Evolutionary conservation across 2,888 invertebrate species (phyloP).

Genomic region (Sycophila texana): DNA sequence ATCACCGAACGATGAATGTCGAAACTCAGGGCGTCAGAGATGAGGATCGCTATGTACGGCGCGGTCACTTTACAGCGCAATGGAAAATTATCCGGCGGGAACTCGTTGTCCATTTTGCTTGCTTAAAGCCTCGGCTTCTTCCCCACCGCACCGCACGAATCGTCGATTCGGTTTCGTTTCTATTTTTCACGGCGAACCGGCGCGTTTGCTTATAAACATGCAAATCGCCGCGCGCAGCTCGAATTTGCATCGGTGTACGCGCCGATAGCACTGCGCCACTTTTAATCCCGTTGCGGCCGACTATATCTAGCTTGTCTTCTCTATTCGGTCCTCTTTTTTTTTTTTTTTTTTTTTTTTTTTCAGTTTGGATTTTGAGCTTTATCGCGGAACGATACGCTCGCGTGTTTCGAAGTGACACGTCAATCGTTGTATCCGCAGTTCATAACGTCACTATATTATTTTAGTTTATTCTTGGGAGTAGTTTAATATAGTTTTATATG

Average conservation of each 20-base stretch:
- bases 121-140: constrained; percentile 47
- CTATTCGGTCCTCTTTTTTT: not conserved
- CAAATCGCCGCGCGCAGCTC: constrained; percentile 60
- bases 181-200: constrained; percentile 36
- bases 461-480: too few relatives aligned
- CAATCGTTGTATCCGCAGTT: too few relatives aligned
- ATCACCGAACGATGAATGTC: too few relatives aligned
- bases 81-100: constrained; percentile 28
- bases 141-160: constrained; percentile 54
- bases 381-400: too few relatives aligned
- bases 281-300: constrained; percentile 26
- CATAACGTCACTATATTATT: too few relatives aligned
- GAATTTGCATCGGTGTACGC: constrained; percentile 47
- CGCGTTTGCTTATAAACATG: constrained; percentile 67
- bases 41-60: too few relatives aligned
- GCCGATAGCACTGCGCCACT: not conserved
- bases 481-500: too few relatives aligned
- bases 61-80: not conserved
- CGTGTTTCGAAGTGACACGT: too few relatives aligned
- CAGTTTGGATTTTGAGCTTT: too few relatives aligned
- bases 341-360: not conserved
- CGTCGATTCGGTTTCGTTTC: constrained; percentile 61
- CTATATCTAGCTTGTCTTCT: too few relatives aligned
- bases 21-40: too few relatives aligned
- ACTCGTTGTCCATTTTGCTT: constrained; percentile 46